Evolutionary conservation across 2,113 vertebrate species (phyloP).

Genomic region (Jaculus jaculus): DNA sequence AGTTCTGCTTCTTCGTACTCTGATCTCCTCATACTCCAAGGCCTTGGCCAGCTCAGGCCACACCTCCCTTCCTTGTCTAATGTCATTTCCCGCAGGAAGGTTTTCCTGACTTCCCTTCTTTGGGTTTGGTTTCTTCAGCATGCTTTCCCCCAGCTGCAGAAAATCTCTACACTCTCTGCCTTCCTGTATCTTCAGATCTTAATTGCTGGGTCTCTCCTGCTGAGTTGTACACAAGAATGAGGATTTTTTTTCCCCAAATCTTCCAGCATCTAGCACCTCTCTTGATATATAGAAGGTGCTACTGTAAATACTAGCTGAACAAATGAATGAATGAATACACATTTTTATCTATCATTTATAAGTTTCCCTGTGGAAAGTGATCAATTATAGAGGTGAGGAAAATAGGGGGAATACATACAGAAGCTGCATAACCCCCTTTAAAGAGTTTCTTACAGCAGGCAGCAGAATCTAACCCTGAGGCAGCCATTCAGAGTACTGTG

Average conservation of each 20-base stretch:
- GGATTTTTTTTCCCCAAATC: neutral
- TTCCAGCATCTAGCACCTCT: neutral
- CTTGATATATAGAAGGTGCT: neutral
- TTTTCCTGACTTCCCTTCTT: neutral
- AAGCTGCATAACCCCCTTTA: neutral
- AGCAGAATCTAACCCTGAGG: neutral
- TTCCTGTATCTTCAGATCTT: neutral
- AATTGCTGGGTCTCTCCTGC: neutral
- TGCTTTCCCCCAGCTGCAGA: too few relatives aligned
- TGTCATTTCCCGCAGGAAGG: neutral
- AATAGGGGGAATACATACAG: neutral
- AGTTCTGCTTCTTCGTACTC: rapidly evolving
- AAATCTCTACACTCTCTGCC: neutral
- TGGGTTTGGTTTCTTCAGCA: neutral
- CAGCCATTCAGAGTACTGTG: neutral
- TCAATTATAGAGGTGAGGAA: neutral
- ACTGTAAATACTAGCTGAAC: neutral
- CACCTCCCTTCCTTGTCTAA: neutral
- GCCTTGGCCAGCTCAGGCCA: neutral
- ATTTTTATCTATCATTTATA: too few relatives aligned
- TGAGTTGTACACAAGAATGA: neutral
- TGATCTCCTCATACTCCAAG: neutral
- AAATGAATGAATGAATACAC: constrained; percentile 20
- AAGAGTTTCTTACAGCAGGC: constrained; percentile 15
- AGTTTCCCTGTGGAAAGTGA: neutral